These are phyloP conservation scores for Cyanoderma ruficeps DNA, from an alignment of 2,113 vertebrate species.

Conservation along the genomic window DNA sequence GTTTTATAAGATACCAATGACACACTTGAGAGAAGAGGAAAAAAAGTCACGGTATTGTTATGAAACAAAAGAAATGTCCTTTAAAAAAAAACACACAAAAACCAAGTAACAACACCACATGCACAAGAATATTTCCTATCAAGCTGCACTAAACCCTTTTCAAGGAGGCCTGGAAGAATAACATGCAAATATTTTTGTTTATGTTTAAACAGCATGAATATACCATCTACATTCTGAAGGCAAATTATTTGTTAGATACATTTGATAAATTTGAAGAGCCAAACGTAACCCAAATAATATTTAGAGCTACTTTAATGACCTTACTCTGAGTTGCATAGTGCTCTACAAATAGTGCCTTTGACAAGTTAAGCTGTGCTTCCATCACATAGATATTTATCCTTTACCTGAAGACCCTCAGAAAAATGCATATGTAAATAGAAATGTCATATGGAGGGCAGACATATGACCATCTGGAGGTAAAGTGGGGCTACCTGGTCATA, in stretches of 20 bases:
- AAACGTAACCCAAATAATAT: background rate
- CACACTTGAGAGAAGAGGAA: background rate
- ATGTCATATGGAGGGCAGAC: background rate
- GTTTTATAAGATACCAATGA: background rate
- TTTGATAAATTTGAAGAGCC: background rate
- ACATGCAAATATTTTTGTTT: background rate
- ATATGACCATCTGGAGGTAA: background rate
- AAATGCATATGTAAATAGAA: background rate
- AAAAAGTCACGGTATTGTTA: background rate
- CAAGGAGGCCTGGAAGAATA: background rate
- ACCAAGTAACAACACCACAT: background rate
- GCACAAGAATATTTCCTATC: background rate
- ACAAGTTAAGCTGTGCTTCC: background rate
- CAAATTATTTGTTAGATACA: background rate
- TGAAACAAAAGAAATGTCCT: background rate
- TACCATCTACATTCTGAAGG: background rate
- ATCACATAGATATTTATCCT: background rate
- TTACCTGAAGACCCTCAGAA: background rate
- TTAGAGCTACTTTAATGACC: background rate
- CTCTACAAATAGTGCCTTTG: background rate
- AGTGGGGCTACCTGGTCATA: slow-evolving; percentile 15
- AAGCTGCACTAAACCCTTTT: background rate
- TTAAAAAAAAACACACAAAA: background rate
- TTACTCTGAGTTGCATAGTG: background rate
- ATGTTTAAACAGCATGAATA: background rate